A percentile compares a stretch with the other conserved stretches of the same genome.
phyloP scores from a whole-genome alignment of 2,888 invertebrate genomes.

The Galeruca laticollis region DNA sequence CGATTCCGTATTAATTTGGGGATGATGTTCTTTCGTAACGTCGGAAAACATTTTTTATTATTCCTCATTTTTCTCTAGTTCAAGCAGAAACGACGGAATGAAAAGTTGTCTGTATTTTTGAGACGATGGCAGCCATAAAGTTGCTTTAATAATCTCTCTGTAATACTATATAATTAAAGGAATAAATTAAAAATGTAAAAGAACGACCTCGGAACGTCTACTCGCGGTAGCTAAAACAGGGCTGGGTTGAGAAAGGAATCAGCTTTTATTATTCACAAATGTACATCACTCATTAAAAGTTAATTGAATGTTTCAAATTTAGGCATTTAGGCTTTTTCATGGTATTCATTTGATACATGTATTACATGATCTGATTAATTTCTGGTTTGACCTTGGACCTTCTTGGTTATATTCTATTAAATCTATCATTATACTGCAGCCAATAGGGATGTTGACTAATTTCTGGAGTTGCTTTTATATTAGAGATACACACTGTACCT shows the following conservation, averaged over 20 bases:
- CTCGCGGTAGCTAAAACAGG: conserved; percentile 15
- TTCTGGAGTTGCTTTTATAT: no score
- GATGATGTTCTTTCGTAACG: conserved; percentile 25
- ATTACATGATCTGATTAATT: no score
- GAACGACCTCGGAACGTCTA: conserved; percentile 28
- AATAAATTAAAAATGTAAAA: conserved; percentile 33
- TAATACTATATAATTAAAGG: conserved; percentile 43
- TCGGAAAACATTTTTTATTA: conserved; percentile 33
- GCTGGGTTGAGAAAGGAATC: background rate
- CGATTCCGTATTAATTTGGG: conserved; percentile 31
- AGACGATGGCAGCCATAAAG: conserved; percentile 37
- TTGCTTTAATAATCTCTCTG: conserved; percentile 36
- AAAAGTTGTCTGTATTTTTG: conserved; percentile 38
- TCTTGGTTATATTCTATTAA: no score
- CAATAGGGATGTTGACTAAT: no score
- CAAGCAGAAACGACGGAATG: conserved; percentile 38
- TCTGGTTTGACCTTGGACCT: no score
- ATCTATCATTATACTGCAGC: no score
- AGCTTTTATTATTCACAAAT: background rate
- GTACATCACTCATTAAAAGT: background rate
- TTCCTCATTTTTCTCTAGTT: conserved; percentile 31
- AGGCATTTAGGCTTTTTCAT: no score
- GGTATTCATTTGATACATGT: no score
- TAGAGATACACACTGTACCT: no score
- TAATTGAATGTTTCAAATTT: background rate